Base-by-base conservation (phyloP, 2,113 vertebrate genomes). In the Abramis brama region DNA sequence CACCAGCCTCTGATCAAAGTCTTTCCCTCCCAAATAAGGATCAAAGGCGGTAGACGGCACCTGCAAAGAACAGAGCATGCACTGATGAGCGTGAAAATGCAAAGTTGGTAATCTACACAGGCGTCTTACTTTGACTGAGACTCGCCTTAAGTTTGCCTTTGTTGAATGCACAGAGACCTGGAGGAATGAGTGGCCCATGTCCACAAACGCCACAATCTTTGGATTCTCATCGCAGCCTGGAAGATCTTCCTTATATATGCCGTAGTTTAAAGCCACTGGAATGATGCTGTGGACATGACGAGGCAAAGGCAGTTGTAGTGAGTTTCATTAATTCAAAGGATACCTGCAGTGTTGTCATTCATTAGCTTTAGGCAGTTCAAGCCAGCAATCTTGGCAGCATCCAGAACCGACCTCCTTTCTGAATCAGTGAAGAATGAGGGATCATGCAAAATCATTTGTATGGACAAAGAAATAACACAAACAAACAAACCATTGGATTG, bases 301-400 rank as follows among this genome's bases (percentile, higher is more conserved):
- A 39, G 2, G 23, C 5, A 23, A 27, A 23, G 27, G 39, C 25
- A 36, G 71, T 15, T 62, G 74, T 25, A 52, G n/a, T 60, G 70
- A 11, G 11, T 60, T n/a, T 83, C 68, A 78, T 87, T 43, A 79
- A 79, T 82, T 27, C n/a, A 88, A 87, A 71, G 43, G 59, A 75
- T 92, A 96, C 95, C 96, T 91, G 96, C n/a, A 82, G 95, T 96
- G 92, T 94, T 96, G 75, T 96, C 95, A 90, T 96, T 96, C 95
- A 96, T 96, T 85, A 97, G 92, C 73, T 93, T 93, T 83, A 96
- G 91, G 86, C 95, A 96, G 88, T 96, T 95, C 57, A 96, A 87
- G 27, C 95, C 95, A 89, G 95, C 94, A 73, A 96, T 96, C 87
- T 96, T 95, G 17, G 95, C 95, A 83, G 95, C 95, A 91, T 96